A percentile compares a stretch with the other conserved stretches of the same genome.
These are phyloP conservation scores for Atherinosoma microstoma DNA, from an alignment of 2,797 vertebrate species.

Conservation along the genomic window DNA sequence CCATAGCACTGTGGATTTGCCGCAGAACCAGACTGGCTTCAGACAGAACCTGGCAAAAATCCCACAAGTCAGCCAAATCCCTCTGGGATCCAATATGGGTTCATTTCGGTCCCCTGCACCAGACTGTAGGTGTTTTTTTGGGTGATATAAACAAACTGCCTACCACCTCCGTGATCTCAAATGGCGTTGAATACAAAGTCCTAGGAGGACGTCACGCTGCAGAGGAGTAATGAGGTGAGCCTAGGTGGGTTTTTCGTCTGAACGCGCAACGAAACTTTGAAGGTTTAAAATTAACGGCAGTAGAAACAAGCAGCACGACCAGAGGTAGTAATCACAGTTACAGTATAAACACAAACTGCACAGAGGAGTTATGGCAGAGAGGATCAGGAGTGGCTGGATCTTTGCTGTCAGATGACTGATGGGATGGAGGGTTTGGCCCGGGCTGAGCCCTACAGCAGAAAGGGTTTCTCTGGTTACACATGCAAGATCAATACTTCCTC, in stretches of 20 bases:
- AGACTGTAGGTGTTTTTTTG: constrained; percentile 53
- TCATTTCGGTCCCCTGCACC: constrained; percentile 52
- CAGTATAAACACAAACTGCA: constrained; percentile 60
- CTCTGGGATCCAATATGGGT: constrained; percentile 54
- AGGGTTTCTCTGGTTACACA: constrained; percentile 77
- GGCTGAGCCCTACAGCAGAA: constrained; percentile 62
- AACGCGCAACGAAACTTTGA: constrained; percentile 27
- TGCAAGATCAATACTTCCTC: constrained; percentile 74
- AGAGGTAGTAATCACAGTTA: constrained; percentile 61
- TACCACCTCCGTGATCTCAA: constrained; percentile 53
- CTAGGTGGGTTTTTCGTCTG: constrained; percentile 44
- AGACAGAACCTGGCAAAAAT: constrained; percentile 69
- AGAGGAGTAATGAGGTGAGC: constrained; percentile 52
- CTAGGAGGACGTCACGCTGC: constrained; percentile 33
- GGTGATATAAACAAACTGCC: constrained; percentile 52
- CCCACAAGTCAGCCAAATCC: constrained; percentile 64
- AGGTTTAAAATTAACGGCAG: constrained; percentile 47
- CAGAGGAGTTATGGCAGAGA: constrained; percentile 64
- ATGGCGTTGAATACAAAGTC: constrained; percentile 50
- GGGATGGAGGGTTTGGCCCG: constrained; percentile 65
- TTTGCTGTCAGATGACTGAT: constrained; percentile 64
- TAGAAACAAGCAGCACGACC: constrained; percentile 29
- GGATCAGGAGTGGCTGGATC: constrained; percentile 66
- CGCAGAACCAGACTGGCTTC: constrained; percentile 66
- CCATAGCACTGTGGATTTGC: constrained; percentile 57